These are phyloP conservation scores for Amphiura filiformis DNA, from an alignment of 35 echinoderm and acorn worm genomes.

Conservation along the genomic window DNA sequence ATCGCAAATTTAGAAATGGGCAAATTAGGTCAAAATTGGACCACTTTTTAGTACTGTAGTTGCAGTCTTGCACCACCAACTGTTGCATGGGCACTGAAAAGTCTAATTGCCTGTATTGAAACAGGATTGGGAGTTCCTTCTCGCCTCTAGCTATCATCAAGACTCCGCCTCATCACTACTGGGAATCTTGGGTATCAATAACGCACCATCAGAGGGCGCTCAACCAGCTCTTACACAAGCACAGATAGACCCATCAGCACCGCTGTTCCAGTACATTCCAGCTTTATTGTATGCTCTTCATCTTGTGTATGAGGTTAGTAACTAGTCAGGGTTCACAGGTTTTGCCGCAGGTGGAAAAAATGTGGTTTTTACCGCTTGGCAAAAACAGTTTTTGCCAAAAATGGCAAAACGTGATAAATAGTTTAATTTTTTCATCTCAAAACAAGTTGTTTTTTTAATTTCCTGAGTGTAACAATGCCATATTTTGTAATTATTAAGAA, in stretches of 20 bases:
- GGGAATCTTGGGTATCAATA: background rate
- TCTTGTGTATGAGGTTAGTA: conserved; percentile 81
- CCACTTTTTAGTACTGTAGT: too few relatives aligned
- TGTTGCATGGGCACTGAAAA: too few relatives aligned
- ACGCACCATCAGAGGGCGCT: background rate
- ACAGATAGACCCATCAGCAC: conserved; percentile 47
- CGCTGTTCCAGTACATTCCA: conserved; percentile 59
- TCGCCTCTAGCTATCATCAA: conserved; percentile 61
- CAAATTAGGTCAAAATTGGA: background rate
- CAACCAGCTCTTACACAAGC: conserved; percentile 13
- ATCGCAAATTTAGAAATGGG: background rate
- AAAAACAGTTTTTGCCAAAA: too few relatives aligned
- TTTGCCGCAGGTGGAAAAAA: too few relatives aligned
- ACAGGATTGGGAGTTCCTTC: conserved; percentile 80
- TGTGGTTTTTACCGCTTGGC: too few relatives aligned
- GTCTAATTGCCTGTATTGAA: too few relatives aligned
- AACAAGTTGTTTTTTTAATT: too few relatives aligned
- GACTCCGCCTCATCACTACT: conserved; percentile 2
- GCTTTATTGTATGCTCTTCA: conserved; percentile 60
- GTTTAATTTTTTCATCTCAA: too few relatives aligned
- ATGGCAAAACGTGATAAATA: background rate
- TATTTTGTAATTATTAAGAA: too few relatives aligned
- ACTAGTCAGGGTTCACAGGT: background rate
- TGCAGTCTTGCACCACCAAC: too few relatives aligned
- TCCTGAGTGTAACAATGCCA: too few relatives aligned